Base-by-base conservation (phyloP, 2,888 invertebrate genomes). In the Eurytoma adleriae region DNA sequence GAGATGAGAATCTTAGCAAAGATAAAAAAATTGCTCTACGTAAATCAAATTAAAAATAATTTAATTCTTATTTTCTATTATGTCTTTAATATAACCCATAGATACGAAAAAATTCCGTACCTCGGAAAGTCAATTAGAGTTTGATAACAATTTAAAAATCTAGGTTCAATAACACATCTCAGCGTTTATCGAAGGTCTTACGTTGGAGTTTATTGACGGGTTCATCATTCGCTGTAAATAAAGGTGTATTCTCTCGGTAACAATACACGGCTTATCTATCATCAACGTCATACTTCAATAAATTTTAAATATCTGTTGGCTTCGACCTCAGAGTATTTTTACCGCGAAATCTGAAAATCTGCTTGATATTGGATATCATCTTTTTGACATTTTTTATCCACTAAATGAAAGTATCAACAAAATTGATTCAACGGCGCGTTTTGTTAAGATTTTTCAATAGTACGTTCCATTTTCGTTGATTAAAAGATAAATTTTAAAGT, bases 151-250 rank as follows among this genome's bases (percentile, higher is more conserved):
- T 24, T 61, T 5, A 62, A 77, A 68, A 77, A 27, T 77, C 62
- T 64, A 64, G 77, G 77, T 70, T 77, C 77, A 77, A 77, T 50
- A 77, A 57, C 77, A 77, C 77, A 64, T 70, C 77, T 77, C 68
- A 5, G 10, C 54, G 54, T 56, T 69, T 77, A 64, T 70, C 70
- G 64, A 70, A 70, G 64, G 48, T 48, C 70, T 56, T 24, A 24
- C 56, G 48, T 56, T 48, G 13, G 64, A 70, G 77, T 77, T 77
- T 77, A 70, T 69, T 70, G 70, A 77, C 77, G 56, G 77, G 70
- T 64, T 70, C 64, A 40, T 54, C 61, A 18, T 24, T 57, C 77
- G 40, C 14, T 27, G 70, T 64, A 70, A 77, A 77, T 70, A 77
- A 77, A 70, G 70, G 77, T 50, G 69, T 59, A 72, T 59, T 64